Base-by-base conservation (phyloP, 2,113 vertebrate genomes). In the Pachypanchax playfairii region DNA sequence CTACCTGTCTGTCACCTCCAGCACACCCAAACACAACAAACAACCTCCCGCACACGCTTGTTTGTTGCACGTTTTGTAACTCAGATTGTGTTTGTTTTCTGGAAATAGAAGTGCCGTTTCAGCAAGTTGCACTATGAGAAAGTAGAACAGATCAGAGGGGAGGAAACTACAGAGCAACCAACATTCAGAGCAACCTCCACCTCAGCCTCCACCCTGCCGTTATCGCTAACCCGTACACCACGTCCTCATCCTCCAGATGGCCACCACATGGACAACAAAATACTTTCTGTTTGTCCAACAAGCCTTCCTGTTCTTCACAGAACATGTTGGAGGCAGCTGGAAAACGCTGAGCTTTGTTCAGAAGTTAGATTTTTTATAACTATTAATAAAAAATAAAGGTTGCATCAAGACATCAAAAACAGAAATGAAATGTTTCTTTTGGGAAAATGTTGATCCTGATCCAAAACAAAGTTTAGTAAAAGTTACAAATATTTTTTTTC, bases 91-190 rank as follows among this genome's bases (percentile, higher is more conserved):
- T 60, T 20, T 67, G 50, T 71, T 64, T 69, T 72, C 72, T 70
- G 28, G 49, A 84, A 80, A 87, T 79, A 85, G 83, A 87, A 87
- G 50, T 61, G 79, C 81, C 29, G 22, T 13, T 59, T 87, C 85
- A 87, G 83, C 85, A 80, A 67, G 75, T 61, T 60, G 52, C 67
- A 52, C 12, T 63, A 60, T 69, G 69, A 52, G 70, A 85, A 87
- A 85, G 69, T 81, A 55, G 82, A 81, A 80, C 82, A 82, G 52
- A 79, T 65, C 77, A 70, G 67, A 68, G 74, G 71, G 71, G 75
- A 76, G 46, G 43, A 20, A 24, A 20, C n/a, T n/a, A n/a, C n/a
- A n/a, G n/a, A n/a, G n/a, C n/a, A 17, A 17, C 65, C 68, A 28
- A 20, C 63, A 57, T 48, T 33, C 63, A 55, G 50, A 31, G 39